Percentiles rank a stretch among this genome's conserved stretches.
These are phyloP conservation scores for Ailurus styani DNA, from an alignment of 2,113 vertebrate species.

Conservation along the genomic window DNA sequence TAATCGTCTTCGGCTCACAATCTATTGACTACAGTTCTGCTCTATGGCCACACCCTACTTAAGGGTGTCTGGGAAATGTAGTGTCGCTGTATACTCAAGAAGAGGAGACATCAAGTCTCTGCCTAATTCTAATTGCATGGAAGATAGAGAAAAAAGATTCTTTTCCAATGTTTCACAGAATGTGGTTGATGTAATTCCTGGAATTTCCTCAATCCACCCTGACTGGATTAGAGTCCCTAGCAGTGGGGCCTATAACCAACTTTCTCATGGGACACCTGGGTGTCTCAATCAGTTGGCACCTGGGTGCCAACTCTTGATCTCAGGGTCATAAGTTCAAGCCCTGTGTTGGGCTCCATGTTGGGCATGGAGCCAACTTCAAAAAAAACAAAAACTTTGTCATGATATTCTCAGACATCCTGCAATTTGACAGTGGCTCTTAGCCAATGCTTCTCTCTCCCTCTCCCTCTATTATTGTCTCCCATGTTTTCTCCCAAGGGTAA, in stretches of 20 bases:
- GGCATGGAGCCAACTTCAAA: not conserved
- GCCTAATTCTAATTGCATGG: not conserved
- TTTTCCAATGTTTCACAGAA: not conserved
- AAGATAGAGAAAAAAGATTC: not conserved
- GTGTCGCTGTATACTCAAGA: not conserved
- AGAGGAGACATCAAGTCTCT: not conserved
- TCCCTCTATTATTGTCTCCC: not conserved
- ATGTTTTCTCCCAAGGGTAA: not conserved
- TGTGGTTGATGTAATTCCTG: not conserved
- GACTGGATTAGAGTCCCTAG: not conserved
- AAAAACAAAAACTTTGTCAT: not conserved
- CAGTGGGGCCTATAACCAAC: not conserved
- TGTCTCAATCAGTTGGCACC: not conserved
- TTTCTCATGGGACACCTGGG: not conserved
- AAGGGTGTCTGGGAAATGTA: not conserved
- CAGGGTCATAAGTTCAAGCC: not conserved
- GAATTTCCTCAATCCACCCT: accelerated
- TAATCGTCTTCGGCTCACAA: not conserved
- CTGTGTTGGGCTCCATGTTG: not conserved
- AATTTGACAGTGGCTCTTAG: not conserved
- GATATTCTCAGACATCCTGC: not conserved
- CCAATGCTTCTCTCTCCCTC: not conserved
- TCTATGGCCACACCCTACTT: not conserved
- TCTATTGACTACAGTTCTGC: not conserved
- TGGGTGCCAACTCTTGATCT: not conserved